Evolutionary conservation across 2,888 invertebrate genomes (phyloP).

Genomic region (Lasioglossum pauxillum): DNA sequence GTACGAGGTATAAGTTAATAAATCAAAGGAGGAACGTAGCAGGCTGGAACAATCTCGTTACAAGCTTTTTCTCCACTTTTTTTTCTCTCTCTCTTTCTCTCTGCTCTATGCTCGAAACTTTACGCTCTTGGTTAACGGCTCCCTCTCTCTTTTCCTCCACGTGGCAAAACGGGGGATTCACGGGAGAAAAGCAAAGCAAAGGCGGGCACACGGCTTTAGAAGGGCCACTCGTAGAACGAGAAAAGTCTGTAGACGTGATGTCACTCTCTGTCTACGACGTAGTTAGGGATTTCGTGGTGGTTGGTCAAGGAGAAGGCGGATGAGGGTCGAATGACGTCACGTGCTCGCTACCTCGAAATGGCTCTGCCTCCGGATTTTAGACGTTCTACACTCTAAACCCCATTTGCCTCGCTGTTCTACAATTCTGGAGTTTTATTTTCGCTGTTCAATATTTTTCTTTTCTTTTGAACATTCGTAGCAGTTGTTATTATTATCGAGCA

Average conservation of each 20-base stretch:
- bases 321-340: constrained; percentile 32
- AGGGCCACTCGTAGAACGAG: constrained; percentile 27
- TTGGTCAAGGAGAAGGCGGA: constrained; percentile 37
- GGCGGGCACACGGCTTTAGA: constrained; percentile 11
- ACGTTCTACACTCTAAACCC: not conserved
- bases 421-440: not conserved
- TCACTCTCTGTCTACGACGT: constrained; percentile 28
- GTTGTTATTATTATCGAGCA: not conserved
- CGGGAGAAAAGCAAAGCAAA: constrained; percentile 15
- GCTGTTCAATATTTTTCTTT: not conserved
- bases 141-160: not conserved
- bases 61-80: not conserved
- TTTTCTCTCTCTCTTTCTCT: not conserved
- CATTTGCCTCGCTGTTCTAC: not conserved
- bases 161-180: constrained; percentile 21
- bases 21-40: constrained; percentile 8
- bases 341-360: not conserved
- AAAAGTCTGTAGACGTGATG: constrained; percentile 42
- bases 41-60: constrained; percentile 27
- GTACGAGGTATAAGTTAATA: constrained; percentile 17
- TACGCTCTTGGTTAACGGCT: constrained; percentile 19
- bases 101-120: not conserved
- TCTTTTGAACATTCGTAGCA: not conserved
- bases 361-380: not conserved
- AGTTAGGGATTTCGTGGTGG: constrained; percentile 31